phyloP scores from a whole-genome alignment of 2,888 invertebrate species.

The Brenthis daphne region DNA sequence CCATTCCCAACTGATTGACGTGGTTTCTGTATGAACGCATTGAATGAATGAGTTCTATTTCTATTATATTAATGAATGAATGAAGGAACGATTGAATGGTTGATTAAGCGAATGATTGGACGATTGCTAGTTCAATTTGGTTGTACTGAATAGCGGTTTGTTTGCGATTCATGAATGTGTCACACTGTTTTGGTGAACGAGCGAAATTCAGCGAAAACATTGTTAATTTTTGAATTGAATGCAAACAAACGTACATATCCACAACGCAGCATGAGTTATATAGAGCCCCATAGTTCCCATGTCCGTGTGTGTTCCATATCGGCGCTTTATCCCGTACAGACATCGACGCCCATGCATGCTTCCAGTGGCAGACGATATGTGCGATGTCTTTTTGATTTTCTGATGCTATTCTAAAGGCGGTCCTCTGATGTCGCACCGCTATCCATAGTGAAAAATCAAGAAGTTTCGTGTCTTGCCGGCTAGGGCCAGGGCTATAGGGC shows the following conservation, averaged over 20 bases:
- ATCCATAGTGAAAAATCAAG: slow-evolving; percentile 77
- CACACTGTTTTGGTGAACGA: slow-evolving; percentile 68
- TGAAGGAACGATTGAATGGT: slow-evolving; percentile 17
- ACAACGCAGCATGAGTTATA: slow-evolving; percentile 62
- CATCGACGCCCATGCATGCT: slow-evolving; percentile 64
- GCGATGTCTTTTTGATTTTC: slow-evolving; percentile 80
- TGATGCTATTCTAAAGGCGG: no score
- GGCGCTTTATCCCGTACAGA: slow-evolving; percentile 67
- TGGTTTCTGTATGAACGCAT: slow-evolving; percentile 38
- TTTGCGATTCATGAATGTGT: slow-evolving; percentile 64
- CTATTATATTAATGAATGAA: slow-evolving; percentile 45
- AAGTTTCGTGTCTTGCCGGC: slow-evolving; percentile 48
- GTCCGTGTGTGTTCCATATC: slow-evolving; percentile 19
- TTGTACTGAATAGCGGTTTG: slow-evolving; percentile 69
- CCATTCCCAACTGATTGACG: slow-evolving; percentile 53
- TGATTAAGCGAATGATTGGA: slow-evolving; percentile 39
- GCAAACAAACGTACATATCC: slow-evolving; percentile 46
- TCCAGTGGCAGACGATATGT: slow-evolving; percentile 68
- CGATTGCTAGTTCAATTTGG: slow-evolving; percentile 64
- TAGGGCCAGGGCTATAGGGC: background rate
- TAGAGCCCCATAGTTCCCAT: background rate
- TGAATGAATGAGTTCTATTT: no score
- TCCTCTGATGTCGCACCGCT: slow-evolving; percentile 52
- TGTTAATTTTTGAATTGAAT: slow-evolving; percentile 45
- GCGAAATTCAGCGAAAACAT: slow-evolving; percentile 78